Evolutionary conservation across 2,888 invertebrate genomes (phyloP).

Genomic region (Epinotia nisella): DNA sequence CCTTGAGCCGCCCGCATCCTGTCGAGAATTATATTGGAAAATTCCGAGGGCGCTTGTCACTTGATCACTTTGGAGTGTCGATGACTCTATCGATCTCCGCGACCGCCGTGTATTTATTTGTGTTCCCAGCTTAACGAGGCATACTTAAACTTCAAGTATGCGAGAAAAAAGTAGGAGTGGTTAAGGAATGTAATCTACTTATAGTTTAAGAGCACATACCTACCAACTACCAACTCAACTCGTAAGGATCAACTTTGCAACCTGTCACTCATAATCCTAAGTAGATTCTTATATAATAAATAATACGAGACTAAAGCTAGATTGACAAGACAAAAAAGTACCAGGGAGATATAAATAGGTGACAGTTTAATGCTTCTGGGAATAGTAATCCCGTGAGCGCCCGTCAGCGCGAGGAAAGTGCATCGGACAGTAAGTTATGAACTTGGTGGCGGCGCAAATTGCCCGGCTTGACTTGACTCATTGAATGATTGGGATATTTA

Average conservation of each 20-base stretch:
- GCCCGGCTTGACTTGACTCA: conserved; percentile 6
- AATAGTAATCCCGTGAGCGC: conserved; percentile 36
- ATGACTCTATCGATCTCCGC: conserved; percentile 32
- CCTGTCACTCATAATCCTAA: conserved; percentile 22
- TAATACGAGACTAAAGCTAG: conserved; percentile 33
- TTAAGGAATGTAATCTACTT: conserved; percentile 10
- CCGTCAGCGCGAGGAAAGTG: conserved; percentile 36
- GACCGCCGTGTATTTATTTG: conserved; percentile 16
- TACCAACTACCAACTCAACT: conserved; percentile 18
- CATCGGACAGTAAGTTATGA: conserved; percentile 36
- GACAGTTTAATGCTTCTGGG: conserved; percentile 42
- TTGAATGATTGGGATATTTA: conserved; percentile 26
- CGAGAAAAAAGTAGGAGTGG: conserved; percentile 10
- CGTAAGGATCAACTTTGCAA: conserved; percentile 21
- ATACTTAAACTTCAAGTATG: conserved; percentile 19
- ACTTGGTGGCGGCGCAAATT: conserved; percentile 23
- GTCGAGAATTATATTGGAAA: conserved; percentile 37
- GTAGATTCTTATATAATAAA: conserved; percentile 28
- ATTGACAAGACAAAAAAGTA: conserved; percentile 35
- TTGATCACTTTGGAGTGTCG: conserved; percentile 35
- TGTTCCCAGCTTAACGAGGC: conserved; percentile 10
- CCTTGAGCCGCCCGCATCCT: conserved; percentile 37
- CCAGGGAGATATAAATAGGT: conserved; percentile 35
- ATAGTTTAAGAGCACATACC: conserved; percentile 1
- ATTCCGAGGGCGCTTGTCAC: conserved; percentile 28